phyloP scores from a whole-genome alignment of 2,113 vertebrate genomes.

The Antidorcas marsupialis region DNA sequence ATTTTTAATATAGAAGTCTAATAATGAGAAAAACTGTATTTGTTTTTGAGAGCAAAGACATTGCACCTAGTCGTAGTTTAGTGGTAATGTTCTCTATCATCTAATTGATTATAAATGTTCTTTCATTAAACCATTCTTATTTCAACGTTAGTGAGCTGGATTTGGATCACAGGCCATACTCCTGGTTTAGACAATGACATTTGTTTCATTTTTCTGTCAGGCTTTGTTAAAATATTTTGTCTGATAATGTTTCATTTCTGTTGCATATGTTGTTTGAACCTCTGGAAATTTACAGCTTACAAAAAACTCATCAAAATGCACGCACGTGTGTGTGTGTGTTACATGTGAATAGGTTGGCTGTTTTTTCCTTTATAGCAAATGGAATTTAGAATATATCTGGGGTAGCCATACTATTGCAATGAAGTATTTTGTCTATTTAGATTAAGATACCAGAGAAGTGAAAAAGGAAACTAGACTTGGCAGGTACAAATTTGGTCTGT shows the following conservation, averaged over 20 bases:
- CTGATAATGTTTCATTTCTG: background rate
- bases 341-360: accelerated
- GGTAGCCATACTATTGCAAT: background rate
- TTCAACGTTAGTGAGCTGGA: background rate
- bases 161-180: background rate
- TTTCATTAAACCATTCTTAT: background rate
- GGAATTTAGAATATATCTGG: background rate
- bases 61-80: background rate
- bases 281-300: background rate
- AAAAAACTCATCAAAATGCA: background rate
- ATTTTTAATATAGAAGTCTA: background rate
- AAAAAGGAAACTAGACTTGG: background rate
- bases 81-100: background rate
- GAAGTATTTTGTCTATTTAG: conserved; percentile 1
- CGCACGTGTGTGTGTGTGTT: background rate
- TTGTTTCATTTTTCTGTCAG: background rate
- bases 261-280: background rate
- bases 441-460: background rate
- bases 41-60: background rate
- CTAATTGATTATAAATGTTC: background rate
- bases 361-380: background rate
- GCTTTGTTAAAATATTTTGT: background rate
- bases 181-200: background rate
- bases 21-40: background rate
- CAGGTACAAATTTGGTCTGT: background rate